A percentile compares a stretch with the other conserved stretches of the same genome.
These are phyloP conservation scores for Huso huso DNA, from an alignment of 2,797 vertebrate genomes.

Conservation along the genomic window DNA sequence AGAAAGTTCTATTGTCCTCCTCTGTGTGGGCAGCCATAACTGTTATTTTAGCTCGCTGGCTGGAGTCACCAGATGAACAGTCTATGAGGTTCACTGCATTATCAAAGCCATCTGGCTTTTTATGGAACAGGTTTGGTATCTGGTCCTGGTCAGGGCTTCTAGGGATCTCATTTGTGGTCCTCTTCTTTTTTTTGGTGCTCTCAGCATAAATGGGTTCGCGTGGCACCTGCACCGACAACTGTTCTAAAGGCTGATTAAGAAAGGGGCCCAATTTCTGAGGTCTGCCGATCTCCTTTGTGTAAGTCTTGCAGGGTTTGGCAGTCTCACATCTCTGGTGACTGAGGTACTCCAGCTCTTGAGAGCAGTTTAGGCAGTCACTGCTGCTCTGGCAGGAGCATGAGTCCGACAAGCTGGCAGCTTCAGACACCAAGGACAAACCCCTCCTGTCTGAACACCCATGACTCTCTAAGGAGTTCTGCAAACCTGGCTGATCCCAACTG, in stretches of 20 bases:
- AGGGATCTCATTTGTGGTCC: slow-evolving; percentile 24
- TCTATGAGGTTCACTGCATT: background rate
- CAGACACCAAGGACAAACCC: slow-evolving; percentile 31
- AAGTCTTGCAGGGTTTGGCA: background rate
- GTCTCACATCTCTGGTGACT: slow-evolving; percentile 19
- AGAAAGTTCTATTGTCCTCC: slow-evolving; percentile 82
- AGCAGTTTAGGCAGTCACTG: slow-evolving; percentile 45
- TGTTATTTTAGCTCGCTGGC: slow-evolving; percentile 74
- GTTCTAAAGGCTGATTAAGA: slow-evolving; percentile 27
- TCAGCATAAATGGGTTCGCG: slow-evolving; percentile 87
- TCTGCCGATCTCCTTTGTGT: slow-evolving; percentile 16
- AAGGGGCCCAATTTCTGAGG: slow-evolving; percentile 22
- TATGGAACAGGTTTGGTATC: background rate
- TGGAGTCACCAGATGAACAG: slow-evolving; percentile 6
- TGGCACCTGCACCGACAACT: slow-evolving; percentile 20
- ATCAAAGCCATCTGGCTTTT: background rate
- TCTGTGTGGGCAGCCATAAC: slow-evolving; percentile 77
- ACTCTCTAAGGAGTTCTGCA: slow-evolving; percentile 29
- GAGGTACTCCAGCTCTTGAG: slow-evolving; percentile 32
- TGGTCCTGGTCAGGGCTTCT: slow-evolving; percentile 25
- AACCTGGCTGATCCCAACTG: slow-evolving; percentile 26
- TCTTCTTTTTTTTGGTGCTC: slow-evolving; percentile 84
- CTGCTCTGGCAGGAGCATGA: slow-evolving; percentile 58
- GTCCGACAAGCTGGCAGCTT: slow-evolving; percentile 50
- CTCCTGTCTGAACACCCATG: slow-evolving; percentile 23